These are phyloP conservation scores for Dasypogon diadema DNA, from an alignment of 2,888 invertebrate species.

Conservation along the genomic window DNA sequence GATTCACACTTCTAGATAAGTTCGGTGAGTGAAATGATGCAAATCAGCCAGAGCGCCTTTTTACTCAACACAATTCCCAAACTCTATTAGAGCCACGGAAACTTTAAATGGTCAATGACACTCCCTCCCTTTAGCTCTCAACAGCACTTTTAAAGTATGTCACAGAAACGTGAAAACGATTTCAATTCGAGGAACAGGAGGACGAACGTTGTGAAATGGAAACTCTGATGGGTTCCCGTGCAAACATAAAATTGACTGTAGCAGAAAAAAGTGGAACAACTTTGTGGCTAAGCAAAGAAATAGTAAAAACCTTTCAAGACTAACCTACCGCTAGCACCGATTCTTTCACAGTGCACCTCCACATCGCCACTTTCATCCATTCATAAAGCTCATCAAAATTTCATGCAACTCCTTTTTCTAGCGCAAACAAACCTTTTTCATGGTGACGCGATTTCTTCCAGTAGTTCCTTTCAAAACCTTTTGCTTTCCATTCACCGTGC, in stretches of 20 bases:
- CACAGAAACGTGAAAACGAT: slow-evolving; percentile 18
- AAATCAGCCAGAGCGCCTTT: no score
- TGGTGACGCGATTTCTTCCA: neutral
- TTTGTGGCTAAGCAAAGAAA: neutral
- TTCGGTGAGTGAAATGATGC: no score
- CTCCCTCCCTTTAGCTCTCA: slow-evolving; percentile 9
- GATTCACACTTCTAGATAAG: no score
- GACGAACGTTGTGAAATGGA: neutral
- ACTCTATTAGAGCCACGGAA: no score
- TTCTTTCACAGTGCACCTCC: neutral
- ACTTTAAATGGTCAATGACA: slow-evolving; percentile 47
- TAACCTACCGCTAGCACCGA: neutral
- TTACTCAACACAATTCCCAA: no score
- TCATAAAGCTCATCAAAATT: slow-evolving; percentile 43
- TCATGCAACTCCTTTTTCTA: slow-evolving; percentile 6
- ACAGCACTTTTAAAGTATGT: neutral
- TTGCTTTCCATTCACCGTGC: neutral
- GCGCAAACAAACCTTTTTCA: slow-evolving; percentile 19
- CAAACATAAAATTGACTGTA: slow-evolving; percentile 39
- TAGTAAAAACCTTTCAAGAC: neutral
- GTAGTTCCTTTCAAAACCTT: neutral
- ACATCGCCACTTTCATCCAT: neutral
- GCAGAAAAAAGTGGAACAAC: slow-evolving; percentile 43
- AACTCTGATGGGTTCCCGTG: neutral
- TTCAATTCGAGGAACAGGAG: slow-evolving; percentile 14